Evolutionary conservation across 2,113 vertebrate genomes (phyloP).

Genomic region (Alethe diademata): DNA sequence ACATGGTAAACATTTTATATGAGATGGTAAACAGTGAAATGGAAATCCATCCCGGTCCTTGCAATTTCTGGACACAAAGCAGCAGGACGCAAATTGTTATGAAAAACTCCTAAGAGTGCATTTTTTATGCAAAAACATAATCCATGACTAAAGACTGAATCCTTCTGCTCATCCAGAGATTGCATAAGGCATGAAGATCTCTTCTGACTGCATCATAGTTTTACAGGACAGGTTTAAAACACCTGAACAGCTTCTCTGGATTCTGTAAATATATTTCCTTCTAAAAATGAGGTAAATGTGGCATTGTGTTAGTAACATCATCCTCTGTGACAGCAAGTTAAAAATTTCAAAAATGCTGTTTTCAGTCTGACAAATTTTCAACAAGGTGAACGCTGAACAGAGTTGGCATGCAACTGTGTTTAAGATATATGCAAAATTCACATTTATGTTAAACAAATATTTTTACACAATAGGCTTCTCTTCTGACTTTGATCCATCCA

Average conservation of each 20-base stretch:
- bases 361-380: background rate
- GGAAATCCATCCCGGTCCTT: background rate
- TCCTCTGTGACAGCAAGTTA: background rate
- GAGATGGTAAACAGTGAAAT: slow-evolving; percentile 17
- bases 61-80: background rate
- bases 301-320: background rate
- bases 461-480: background rate
- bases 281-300: slow-evolving; percentile 3
- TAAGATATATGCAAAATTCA: background rate
- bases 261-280: background rate
- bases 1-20: slow-evolving; percentile 3
- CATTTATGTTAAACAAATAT: background rate
- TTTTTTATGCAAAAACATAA: background rate
- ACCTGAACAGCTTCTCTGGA: background rate
- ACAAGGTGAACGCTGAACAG: background rate
- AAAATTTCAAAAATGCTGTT: background rate
- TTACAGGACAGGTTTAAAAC: background rate
- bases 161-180: background rate
- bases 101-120: background rate
- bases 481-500: background rate
- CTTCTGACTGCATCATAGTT: background rate
- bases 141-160: background rate
- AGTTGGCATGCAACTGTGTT: background rate
- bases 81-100: background rate
- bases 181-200: background rate